Base-by-base conservation (phyloP, 2,888 invertebrate genomes). In the Drosophila greeni region DNA sequence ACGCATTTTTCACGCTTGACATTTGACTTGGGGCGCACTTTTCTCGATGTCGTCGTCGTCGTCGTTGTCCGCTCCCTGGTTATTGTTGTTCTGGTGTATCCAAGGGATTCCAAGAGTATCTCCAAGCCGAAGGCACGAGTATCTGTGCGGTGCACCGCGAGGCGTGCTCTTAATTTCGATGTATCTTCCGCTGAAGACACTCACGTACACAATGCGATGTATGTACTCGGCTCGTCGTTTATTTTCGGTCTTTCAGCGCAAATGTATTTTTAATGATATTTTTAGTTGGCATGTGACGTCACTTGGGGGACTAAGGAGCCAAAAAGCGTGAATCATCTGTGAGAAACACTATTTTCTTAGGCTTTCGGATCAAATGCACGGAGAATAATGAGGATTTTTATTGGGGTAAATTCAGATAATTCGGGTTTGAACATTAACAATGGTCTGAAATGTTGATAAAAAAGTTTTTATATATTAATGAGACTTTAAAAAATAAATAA, bases 1-100 rank as follows among this genome's bases (percentile, higher is more conserved):
- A 86, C 86, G 87, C 86, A 87, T 87, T 87, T 86, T 86, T 87
- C 86, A 87, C 86, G 87, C 86, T 85, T 86, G 87, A 85, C 86
- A 85, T 86, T 86, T 86, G 86, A 87, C 86, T 87, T 75, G 83
- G 74, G 84, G 84, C 86, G 79, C 85, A 85, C 83, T 86, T 79
- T 85, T 75, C 75, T 73, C 68, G 76, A 76, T 66, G 67, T 74
- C 67, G 71, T 45, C 57, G 68, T 49, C 66, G 67, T 74, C 67
- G 71, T 45, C 57, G 68, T 49, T 24, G 45, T 39, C 49, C 40
- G 53, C 18, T 68, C 54, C 56, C 59, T 57, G 14, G 45, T 40
- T 62, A 57, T 60, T 40, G 65, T 65, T 60, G 37, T 36, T 45
- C 29, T 52, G 65, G 40, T 64, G 26, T 24, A 53, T 29, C 33